phyloP scores from a whole-genome alignment of 2,797 vertebrate genomes.

The Takifugu ocellatus region DNA sequence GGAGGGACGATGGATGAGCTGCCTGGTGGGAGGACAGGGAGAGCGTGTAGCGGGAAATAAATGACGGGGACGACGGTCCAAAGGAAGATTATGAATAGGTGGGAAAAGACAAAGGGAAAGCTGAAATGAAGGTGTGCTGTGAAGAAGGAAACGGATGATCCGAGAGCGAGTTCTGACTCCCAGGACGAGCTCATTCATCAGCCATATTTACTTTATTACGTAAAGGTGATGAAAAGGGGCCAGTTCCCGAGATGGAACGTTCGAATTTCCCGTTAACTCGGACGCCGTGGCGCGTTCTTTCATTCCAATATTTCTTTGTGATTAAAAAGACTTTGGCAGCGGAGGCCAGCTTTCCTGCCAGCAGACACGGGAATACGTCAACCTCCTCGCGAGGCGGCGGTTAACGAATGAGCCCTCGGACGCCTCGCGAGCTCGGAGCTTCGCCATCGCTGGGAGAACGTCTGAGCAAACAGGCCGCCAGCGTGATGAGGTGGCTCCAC shows the following conservation, averaged over 20 bases:
- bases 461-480: too few species aligned
- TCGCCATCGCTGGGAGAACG: too few species aligned
- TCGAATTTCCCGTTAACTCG: slow-evolving; percentile 18
- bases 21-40: background rate
- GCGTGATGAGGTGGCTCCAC: too few species aligned
- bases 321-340: slow-evolving; percentile 30
- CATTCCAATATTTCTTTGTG: background rate
- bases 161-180: background rate
- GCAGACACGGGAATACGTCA: slow-evolving; percentile 16
- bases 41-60: background rate
- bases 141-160: slow-evolving; percentile 2
- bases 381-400: slow-evolving; percentile 17
- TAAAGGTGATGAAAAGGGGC: slow-evolving; percentile 2
- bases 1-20: slow-evolving; percentile 2
- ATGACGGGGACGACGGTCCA: background rate
- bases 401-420: slow-evolving; percentile 10
- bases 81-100: background rate
- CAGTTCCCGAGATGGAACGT: slow-evolving; percentile 11
- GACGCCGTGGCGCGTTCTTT: slow-evolving; percentile 17
- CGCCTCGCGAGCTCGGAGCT: too few species aligned
- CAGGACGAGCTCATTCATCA: slow-evolving; percentile 8
- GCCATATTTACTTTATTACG: slow-evolving; percentile 14
- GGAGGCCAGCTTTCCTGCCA: slow-evolving; percentile 21
- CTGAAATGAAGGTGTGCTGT: background rate
- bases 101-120: background rate